phyloP scores from a whole-genome alignment of 2,888 invertebrate genomes.

The Morinoia aosen region DNA sequence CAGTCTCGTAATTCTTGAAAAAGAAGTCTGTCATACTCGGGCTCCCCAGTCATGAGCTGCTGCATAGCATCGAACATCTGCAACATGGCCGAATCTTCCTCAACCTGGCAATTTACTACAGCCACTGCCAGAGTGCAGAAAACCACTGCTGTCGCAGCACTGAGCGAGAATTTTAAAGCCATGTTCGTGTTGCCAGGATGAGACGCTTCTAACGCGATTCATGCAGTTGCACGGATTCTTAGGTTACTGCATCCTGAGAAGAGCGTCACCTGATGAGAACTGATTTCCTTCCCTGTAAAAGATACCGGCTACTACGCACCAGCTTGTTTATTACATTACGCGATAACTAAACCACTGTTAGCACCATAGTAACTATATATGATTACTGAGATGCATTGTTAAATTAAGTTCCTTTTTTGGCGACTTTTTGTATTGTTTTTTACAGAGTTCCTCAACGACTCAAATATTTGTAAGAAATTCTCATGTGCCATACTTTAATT shows the following conservation, averaged over 20 bases:
- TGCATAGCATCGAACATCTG: conserved; percentile 54
- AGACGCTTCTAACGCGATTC: background rate
- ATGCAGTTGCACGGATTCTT: background rate
- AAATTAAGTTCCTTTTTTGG: no score
- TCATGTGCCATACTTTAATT: no score
- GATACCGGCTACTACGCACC: background rate
- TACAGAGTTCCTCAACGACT: no score
- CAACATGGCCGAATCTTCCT: conserved; percentile 33
- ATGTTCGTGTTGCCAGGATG: background rate
- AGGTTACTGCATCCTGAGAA: background rate
- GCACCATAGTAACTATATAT: no score
- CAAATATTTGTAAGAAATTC: no score
- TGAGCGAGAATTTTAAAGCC: background rate
- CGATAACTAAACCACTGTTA: background rate
- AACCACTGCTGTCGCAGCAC: background rate
- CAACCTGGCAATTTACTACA: background rate
- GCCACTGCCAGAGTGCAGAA: background rate
- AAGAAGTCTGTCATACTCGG: conserved; percentile 27
- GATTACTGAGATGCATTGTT: no score
- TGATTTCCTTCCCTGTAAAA: background rate
- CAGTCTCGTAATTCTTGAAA: conserved; percentile 45
- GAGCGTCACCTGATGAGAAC: background rate
- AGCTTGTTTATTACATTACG: background rate
- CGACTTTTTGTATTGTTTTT: no score
- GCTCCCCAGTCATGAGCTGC: conserved; percentile 54